phyloP scores from a whole-genome alignment of 2,113 vertebrate genomes.

The Paramisgurnus dabryanus region DNA sequence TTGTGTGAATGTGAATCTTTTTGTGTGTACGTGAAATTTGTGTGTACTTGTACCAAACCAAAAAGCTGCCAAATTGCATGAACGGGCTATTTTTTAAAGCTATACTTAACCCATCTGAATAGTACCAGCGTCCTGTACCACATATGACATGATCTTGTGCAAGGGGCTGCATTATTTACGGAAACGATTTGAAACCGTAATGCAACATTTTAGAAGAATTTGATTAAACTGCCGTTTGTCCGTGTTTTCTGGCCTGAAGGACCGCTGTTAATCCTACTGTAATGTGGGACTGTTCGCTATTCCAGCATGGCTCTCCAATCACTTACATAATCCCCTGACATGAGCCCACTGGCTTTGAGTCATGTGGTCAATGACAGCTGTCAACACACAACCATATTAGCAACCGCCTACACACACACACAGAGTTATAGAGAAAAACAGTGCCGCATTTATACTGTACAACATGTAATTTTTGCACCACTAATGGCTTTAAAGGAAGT shows the following conservation, averaged over 20 bases:
- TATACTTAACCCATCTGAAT: neutral
- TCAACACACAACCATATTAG: slow-evolving; percentile 64
- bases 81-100: slow-evolving; percentile 7
- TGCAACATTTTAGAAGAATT: slow-evolving; percentile 56
- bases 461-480: neutral
- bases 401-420: slow-evolving; percentile 43
- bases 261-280: slow-evolving; percentile 67
- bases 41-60: neutral
- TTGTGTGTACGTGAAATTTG: too few species aligned
- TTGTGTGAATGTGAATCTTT: too few species aligned
- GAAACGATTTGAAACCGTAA: slow-evolving; percentile 38
- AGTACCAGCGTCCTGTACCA: slow-evolving; percentile 18
- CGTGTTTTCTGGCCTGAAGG: slow-evolving; percentile 57
- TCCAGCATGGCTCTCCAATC: slow-evolving; percentile 64
- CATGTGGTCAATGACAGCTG: slow-evolving; percentile 77
- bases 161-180: slow-evolving; percentile 42
- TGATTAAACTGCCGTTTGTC: slow-evolving; percentile 58
- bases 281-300: slow-evolving; percentile 53
- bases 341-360: slow-evolving; percentile 69
- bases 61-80: neutral
- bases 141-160: neutral
- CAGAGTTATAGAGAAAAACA: slow-evolving; percentile 27
- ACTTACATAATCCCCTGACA: slow-evolving; percentile 77
- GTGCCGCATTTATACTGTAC: slow-evolving; percentile 15
- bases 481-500: neutral